Evolutionary conservation across 2,888 invertebrate species (phyloP).

Genomic region (Meloe dianella): DNA sequence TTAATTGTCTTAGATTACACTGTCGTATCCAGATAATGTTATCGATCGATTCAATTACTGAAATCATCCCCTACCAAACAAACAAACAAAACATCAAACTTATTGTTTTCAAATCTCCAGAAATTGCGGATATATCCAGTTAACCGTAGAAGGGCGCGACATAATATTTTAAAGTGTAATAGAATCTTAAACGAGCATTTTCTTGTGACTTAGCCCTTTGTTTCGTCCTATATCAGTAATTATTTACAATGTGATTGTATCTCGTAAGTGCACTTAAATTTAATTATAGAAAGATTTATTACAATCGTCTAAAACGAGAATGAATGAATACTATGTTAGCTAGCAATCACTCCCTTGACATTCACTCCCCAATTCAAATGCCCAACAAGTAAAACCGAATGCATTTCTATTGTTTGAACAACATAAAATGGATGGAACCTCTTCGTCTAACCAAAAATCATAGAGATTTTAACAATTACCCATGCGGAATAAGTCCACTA

Average conservation of each 20-base stretch:
- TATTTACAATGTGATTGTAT: constrained; percentile 31
- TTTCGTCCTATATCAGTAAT: constrained; percentile 24
- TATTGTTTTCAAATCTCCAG: constrained; percentile 30
- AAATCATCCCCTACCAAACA: no score
- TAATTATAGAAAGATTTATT: constrained; percentile 31
- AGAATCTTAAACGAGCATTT: constrained; percentile 23
- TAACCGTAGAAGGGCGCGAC: constrained; percentile 40
- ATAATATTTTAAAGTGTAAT: constrained; percentile 40
- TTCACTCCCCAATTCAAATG: not conserved
- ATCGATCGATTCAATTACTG: constrained; percentile 31
- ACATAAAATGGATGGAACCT: not conserved
- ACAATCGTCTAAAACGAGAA: constrained; percentile 19
- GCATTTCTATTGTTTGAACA: not conserved
- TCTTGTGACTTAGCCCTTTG: constrained; percentile 30
- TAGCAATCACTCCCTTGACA: not conserved
- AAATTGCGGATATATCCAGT: constrained; percentile 39
- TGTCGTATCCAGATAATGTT: constrained; percentile 4
- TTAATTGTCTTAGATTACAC: constrained; percentile 22
- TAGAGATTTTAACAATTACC: not conserved
- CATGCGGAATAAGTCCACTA: not conserved
- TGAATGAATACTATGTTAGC: constrained; percentile 13
- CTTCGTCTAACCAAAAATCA: no score
- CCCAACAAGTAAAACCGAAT: not conserved
- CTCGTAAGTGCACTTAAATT: constrained; percentile 35
- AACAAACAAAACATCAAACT: constrained; percentile 35